phyloP scores from a whole-genome alignment of 2,888 invertebrate species.

The Chloromyia formosa region DNA sequence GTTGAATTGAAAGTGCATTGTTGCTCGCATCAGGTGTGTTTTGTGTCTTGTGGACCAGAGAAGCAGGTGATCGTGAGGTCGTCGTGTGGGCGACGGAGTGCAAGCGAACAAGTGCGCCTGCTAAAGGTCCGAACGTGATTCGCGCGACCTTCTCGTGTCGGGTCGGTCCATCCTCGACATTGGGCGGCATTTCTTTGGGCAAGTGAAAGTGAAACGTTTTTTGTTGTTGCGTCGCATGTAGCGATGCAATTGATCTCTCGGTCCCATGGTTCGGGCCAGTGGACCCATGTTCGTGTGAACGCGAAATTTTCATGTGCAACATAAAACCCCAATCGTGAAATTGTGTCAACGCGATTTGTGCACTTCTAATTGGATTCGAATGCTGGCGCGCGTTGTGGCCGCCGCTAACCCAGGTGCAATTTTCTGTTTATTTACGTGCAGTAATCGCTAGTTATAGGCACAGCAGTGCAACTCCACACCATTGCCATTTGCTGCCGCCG shows the following conservation, averaged over 20 bases:
- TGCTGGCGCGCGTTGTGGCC: not conserved
- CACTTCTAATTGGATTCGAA: not conserved
- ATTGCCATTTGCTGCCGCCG: slow-evolving; percentile 6
- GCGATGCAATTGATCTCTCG: not conserved
- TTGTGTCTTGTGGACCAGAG: not conserved
- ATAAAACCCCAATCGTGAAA: not conserved
- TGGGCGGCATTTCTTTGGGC: not conserved
- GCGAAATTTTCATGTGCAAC: too few species aligned
- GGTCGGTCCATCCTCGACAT: slow-evolving; percentile 17
- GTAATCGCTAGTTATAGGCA: too few species aligned
- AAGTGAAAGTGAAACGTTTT: slow-evolving; percentile 34
- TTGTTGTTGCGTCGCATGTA: not conserved
- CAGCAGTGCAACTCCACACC: not conserved
- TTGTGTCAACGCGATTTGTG: too few species aligned
- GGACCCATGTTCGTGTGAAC: too few species aligned
- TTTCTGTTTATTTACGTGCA: slow-evolving; percentile 1
- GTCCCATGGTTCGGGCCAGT: not conserved
- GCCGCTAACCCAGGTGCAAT: slow-evolving; percentile 2
- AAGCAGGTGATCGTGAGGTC: slow-evolving; percentile 12
- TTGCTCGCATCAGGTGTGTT: not conserved
- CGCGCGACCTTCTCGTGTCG: not conserved
- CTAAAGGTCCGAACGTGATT: not conserved
- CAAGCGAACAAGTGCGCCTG: slow-evolving; percentile 12
- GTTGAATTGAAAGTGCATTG: slow-evolving; percentile 19
- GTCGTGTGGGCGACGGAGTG: slow-evolving; percentile 19